Conservation (phyloP, 1,140 invertebrate genomes). For the Charaxes varanes region DNA sequence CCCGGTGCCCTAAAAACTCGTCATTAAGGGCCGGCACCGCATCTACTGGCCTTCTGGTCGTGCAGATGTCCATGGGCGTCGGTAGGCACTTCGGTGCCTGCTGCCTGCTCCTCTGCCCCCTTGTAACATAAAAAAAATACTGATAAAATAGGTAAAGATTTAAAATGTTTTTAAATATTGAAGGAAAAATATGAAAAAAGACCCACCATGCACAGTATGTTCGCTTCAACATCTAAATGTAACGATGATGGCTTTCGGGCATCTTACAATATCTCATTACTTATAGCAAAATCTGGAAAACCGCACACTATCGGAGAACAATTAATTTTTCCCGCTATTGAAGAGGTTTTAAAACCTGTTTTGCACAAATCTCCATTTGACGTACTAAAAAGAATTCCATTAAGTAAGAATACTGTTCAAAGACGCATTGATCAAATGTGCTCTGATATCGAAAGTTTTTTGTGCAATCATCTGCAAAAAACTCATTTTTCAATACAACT, state of each 20-base stretch:
- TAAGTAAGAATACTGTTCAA: constrained; percentile 51
- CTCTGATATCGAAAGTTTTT: constrained; percentile 38
- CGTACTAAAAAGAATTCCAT: constrained; percentile 47
- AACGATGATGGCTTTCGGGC: constrained; percentile 16
- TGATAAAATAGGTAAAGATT: too few species aligned
- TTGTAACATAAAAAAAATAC: too few species aligned
- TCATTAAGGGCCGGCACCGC: too few species aligned
- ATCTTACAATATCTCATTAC: constrained; percentile 19
- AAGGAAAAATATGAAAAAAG: too few species aligned
- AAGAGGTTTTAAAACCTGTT: constrained; percentile 41
- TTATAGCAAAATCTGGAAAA: constrained; percentile 18
- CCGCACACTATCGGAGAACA: constrained; percentile 44
- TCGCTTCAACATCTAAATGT: too few species aligned
- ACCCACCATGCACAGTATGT: too few species aligned
- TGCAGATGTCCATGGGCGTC: too few species aligned
- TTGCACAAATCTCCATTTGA: constrained; percentile 46
- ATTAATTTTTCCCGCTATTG: constrained; percentile 52
- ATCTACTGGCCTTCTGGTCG: too few species aligned
- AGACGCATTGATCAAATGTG: constrained; percentile 58
- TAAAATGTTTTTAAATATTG: too few species aligned
- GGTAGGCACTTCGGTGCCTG: too few species aligned
- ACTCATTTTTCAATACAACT: constrained; percentile 32
- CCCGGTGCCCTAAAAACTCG: too few species aligned
- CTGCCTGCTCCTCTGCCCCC: too few species aligned
- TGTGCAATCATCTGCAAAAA: constrained; percentile 26